phyloP scores from a whole-genome alignment of 2,797 vertebrate genomes.

The Cynodonichthys magdalenae region DNA sequence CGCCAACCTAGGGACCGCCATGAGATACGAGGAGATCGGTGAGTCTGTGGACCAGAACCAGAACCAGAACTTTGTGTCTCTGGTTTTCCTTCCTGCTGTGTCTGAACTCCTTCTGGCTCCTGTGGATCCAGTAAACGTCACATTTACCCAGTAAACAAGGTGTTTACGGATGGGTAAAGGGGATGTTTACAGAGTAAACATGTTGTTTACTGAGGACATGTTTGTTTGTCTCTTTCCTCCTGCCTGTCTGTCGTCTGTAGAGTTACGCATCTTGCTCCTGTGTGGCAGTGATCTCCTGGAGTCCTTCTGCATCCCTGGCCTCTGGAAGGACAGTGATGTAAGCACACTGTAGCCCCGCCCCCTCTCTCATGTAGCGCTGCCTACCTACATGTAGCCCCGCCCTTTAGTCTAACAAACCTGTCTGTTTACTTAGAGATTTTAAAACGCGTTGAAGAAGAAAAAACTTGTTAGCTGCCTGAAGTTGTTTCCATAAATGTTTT shows the following conservation, averaged over 20 bases:
- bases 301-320: constrained; percentile 97
- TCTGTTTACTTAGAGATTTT: background rate
- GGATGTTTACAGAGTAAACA: constrained; percentile 1
- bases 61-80: constrained; percentile 9
- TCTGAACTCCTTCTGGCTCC: constrained; percentile 35
- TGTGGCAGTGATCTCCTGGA: constrained; percentile 97
- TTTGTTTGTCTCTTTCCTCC: constrained; percentile 54
- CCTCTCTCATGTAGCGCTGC: background rate
- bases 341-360: constrained; percentile 72
- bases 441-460: background rate
- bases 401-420: background rate
- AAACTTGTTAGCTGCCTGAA: too few relatives aligned
- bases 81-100: constrained; percentile 31
- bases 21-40: constrained; percentile 99
- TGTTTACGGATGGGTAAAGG: constrained; percentile 57
- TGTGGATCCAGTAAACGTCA: constrained; percentile 49
- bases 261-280: constrained; percentile 96
- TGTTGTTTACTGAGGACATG: constrained; percentile 55
- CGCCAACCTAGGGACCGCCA: constrained; percentile 92
- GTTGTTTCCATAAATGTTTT: constrained; percentile 15
- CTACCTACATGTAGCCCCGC: constrained; percentile 13
- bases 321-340: constrained; percentile 98
- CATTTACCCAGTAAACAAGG: background rate
- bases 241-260: constrained; percentile 70
- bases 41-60: constrained; percentile 58